Evolutionary conservation across 2,113 vertebrate species (phyloP).

Genomic region (Menidia beryllina): DNA sequence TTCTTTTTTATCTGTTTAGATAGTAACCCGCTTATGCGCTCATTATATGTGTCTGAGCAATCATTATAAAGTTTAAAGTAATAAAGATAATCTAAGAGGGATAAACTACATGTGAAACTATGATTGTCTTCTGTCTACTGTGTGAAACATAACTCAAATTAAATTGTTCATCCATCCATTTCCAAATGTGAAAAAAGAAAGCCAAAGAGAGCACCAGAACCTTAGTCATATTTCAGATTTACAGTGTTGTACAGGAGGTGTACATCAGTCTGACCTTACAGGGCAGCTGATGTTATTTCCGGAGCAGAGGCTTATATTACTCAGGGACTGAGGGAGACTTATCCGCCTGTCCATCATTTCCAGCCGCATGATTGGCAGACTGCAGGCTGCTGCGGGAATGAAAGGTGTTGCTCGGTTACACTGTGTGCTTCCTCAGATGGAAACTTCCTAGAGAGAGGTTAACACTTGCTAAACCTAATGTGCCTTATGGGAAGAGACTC

Average conservation of each 20-base stretch:
- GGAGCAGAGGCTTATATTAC: slow-evolving; percentile 33
- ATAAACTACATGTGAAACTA: too few relatives aligned
- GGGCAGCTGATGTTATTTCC: slow-evolving; percentile 1
- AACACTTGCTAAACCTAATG: slow-evolving; percentile 70
- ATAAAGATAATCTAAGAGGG: too few relatives aligned
- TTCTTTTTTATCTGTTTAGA: too few relatives aligned
- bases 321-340: slow-evolving; percentile 33
- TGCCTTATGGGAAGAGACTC: slow-evolving; percentile 55
- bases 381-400: slow-evolving; percentile 50
- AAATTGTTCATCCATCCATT: too few relatives aligned
- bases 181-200: too few relatives aligned
- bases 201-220: neutral
- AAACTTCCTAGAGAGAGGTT: slow-evolving; percentile 53
- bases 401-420: slow-evolving; percentile 58
- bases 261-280: slow-evolving; percentile 7
- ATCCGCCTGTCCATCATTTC: slow-evolving; percentile 46
- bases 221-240: neutral
- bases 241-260: neutral
- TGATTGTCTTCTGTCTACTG: too few relatives aligned
- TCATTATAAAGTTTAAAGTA: too few relatives aligned
- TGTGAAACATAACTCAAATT: too few relatives aligned
- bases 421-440: slow-evolving; percentile 56
- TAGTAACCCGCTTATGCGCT: too few relatives aligned
- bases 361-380: slow-evolving; percentile 59
- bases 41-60: too few relatives aligned